Percentiles rank a stretch among this genome's conserved stretches.
Conservation (phyloP, 2,888 invertebrate genomes). For the Sarcophaga carnaria region DNA sequence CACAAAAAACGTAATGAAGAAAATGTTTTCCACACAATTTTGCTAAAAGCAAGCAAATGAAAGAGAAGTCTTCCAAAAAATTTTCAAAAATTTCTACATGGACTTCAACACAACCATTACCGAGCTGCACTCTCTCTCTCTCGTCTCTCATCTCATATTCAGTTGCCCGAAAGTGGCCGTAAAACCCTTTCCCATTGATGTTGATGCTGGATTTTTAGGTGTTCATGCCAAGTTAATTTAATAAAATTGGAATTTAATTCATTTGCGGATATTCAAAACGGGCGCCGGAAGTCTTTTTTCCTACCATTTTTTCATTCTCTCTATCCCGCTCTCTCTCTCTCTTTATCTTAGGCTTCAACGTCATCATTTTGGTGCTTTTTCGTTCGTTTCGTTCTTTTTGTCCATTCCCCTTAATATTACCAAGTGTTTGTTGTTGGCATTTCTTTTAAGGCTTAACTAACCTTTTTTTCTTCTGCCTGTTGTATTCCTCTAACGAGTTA, state of each 20-base stretch:
- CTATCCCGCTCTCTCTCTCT: slow-evolving; percentile 61
- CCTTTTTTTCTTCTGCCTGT: slow-evolving; percentile 41
- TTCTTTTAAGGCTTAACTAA: slow-evolving; percentile 55
- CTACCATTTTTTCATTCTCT: slow-evolving; percentile 15
- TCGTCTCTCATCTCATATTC: neutral
- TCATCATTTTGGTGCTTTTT: slow-evolving; percentile 20
- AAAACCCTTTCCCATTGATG: neutral
- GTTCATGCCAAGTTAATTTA: slow-evolving; percentile 80
- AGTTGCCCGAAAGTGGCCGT: neutral
- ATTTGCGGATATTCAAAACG: slow-evolving; percentile 76
- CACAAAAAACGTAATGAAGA: neutral
- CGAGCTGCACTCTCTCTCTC: neutral
- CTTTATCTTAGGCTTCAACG: slow-evolving; percentile 11
- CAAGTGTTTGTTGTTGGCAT: slow-evolving; percentile 51
- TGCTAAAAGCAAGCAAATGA: too few species aligned
- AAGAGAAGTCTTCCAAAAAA: too few species aligned
- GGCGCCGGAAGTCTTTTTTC: slow-evolving; percentile 69
- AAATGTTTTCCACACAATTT: neutral
- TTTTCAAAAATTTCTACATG: neutral
- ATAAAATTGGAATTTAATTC: slow-evolving; percentile 80
- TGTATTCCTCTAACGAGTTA: slow-evolving; percentile 26
- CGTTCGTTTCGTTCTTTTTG: slow-evolving; percentile 8
- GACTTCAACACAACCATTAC: neutral
- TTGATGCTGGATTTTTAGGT: slow-evolving; percentile 74
- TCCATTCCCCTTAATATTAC: slow-evolving; percentile 5